A percentile compares a stretch with the other conserved stretches of the same genome.
These are phyloP conservation scores for Kryphioiulus occultus DNA, from an alignment of 2,888 invertebrate genomes.

Conservation along the genomic window DNA sequence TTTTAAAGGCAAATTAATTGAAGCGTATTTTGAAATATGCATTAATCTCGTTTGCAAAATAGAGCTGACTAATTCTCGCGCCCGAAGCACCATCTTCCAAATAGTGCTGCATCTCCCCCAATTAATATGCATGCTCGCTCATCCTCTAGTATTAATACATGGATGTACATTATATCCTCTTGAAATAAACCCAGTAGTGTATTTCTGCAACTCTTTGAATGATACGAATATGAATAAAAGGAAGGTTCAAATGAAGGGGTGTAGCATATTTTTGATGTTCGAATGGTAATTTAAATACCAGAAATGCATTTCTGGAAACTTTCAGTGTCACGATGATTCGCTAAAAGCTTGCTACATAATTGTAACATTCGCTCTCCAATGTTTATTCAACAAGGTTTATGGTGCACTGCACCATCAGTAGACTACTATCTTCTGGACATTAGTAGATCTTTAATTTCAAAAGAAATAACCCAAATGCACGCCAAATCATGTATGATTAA, in stretches of 20 bases:
- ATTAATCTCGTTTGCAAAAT: slow-evolving; percentile 45
- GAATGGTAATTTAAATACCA: slow-evolving; percentile 42
- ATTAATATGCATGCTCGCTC: slow-evolving; percentile 7
- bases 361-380: background rate
- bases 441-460: too few species aligned
- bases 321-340: slow-evolving; percentile 43
- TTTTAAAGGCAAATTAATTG: slow-evolving; percentile 46
- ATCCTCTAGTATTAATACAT: background rate
- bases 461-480: too few species aligned
- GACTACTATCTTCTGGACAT: too few species aligned
- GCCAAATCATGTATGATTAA: too few species aligned
- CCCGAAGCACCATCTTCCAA: background rate
- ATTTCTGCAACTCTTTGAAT: background rate
- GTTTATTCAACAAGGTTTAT: background rate
- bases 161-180: background rate
- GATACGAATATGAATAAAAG: background rate
- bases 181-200: background rate
- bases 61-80: slow-evolving; percentile 43
- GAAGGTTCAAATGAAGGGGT: background rate
- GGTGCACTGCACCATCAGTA: too few species aligned
- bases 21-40: slow-evolving; percentile 43
- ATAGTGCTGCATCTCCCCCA: background rate
- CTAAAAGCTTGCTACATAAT: background rate
- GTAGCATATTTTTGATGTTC: background rate
- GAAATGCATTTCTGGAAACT: slow-evolving; percentile 1